Evolutionary conservation across 1,140 invertebrate genomes (phyloP).

Genomic region (Ceratosolen fusciceps): DNA sequence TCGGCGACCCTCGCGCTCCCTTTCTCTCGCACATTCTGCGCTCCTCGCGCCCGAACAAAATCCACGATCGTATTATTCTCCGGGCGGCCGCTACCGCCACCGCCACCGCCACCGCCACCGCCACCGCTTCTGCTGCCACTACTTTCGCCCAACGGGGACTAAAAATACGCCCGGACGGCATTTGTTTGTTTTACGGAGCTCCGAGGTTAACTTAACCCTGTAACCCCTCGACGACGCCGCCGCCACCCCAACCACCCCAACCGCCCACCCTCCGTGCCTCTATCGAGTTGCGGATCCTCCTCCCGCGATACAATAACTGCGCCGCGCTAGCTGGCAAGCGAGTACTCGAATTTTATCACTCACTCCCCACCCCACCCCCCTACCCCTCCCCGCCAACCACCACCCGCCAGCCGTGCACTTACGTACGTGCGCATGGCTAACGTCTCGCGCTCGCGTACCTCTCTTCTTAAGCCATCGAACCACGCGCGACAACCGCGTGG

Average conservation of each 20-base stretch:
- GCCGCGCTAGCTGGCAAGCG: constrained; percentile 15
- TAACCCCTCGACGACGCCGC: neutral
- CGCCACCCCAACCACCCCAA: no score
- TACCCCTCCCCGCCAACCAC: no score
- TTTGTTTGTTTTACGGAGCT: constrained; percentile 32
- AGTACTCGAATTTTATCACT: constrained; percentile 20
- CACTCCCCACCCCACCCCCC: no score
- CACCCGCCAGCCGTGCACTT: no score
- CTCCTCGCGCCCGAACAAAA: neutral
- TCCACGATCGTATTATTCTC: constrained; percentile 45
- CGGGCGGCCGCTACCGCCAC: neutral
- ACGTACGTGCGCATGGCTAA: constrained; percentile 12
- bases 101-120: neutral
- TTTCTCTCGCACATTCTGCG: neutral
- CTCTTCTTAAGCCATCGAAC: no score
- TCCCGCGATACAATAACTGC: constrained; percentile 41
- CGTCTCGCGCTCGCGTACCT: neutral
- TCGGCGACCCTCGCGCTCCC: constrained; percentile 58
- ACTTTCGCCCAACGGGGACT: no score
- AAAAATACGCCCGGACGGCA: constrained; percentile 33
- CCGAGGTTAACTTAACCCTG: constrained; percentile 34
- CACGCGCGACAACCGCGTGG: no score
- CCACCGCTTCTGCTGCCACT: no score
- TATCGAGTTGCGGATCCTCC: constrained; percentile 15
- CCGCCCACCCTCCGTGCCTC: no score